phyloP scores from a whole-genome alignment of 1,140 invertebrate species.

The Sweltsa coloradensis region DNA sequence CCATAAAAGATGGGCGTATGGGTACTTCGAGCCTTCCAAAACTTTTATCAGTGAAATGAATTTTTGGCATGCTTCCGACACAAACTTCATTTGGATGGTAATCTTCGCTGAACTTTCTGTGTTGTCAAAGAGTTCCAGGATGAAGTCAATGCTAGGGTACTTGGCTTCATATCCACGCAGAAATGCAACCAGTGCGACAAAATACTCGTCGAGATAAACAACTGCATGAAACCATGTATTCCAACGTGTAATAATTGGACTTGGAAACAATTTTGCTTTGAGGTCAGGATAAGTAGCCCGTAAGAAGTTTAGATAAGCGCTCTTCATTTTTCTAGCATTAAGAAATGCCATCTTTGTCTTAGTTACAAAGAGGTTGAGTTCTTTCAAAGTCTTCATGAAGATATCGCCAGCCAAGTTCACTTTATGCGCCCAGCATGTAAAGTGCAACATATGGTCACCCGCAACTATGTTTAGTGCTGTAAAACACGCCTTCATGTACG shows the following conservation, averaged over 20 bases:
- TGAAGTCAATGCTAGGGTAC: too few species aligned
- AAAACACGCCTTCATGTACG: conserved; percentile 7
- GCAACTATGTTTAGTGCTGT: background rate
- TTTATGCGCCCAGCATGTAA: conserved; percentile 3
- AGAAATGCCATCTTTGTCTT: conserved; percentile 4
- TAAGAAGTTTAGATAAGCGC: background rate
- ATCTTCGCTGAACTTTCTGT: too few species aligned
- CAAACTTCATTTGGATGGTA: too few species aligned
- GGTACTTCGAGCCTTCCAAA: too few species aligned
- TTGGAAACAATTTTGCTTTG: conserved; percentile 2
- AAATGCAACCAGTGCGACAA: too few species aligned
- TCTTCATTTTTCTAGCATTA: conserved; percentile 6
- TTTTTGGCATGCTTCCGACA: too few species aligned
- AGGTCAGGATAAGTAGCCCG: too few species aligned
- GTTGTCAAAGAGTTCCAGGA: too few species aligned
- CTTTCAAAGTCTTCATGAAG: background rate
- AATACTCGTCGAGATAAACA: conserved; percentile 1
- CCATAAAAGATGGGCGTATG: too few species aligned
- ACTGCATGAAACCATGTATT: conserved; percentile 4
- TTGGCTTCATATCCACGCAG: too few species aligned
- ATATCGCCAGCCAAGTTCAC: background rate
- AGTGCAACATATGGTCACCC: background rate
- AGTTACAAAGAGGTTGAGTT: conserved; percentile 3
- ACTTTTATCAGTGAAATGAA: too few species aligned
- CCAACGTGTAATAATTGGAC: conserved; percentile 1